These are phyloP conservation scores for Ophioninae sp. DNA, from an alignment of 2,888 invertebrate species.

Conservation along the genomic window DNA sequence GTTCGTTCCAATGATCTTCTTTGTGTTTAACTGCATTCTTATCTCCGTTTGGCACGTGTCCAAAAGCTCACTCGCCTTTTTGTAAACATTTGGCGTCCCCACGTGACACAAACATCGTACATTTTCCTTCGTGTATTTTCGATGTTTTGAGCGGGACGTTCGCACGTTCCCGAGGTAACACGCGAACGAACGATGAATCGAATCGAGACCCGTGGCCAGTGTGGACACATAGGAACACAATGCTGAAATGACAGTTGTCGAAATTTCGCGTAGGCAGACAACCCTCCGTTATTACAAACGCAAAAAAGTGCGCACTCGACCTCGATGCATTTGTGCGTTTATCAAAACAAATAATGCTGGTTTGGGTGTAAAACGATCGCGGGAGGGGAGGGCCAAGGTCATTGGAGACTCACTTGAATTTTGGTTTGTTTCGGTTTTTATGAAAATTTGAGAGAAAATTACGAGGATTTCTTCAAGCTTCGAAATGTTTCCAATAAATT, in stretches of 20 bases:
- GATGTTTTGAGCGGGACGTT: constrained; percentile 13
- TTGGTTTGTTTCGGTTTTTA: too few species aligned
- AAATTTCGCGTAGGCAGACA: neutral
- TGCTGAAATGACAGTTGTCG: neutral
- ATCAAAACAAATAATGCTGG: neutral
- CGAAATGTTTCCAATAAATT: too few species aligned
- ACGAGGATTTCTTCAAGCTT: too few species aligned
- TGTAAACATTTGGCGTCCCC: constrained; percentile 48
- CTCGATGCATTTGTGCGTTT: neutral
- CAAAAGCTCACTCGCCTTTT: constrained; percentile 38
- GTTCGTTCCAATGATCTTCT: constrained; percentile 47
- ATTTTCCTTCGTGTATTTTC: constrained; percentile 22
- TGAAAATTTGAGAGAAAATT: too few species aligned
- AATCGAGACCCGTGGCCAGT: constrained; percentile 21
- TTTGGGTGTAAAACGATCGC: too few species aligned
- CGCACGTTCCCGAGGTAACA: constrained; percentile 13
- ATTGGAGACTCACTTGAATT: too few species aligned
- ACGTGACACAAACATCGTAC: constrained; percentile 40
- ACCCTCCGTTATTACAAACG: neutral
- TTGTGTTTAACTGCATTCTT: constrained; percentile 50
- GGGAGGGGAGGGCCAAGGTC: too few species aligned
- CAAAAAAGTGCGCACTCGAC: neutral
- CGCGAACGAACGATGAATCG: constrained; percentile 25
- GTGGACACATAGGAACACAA: constrained; percentile 12
- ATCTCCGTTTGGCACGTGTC: constrained; percentile 52